Conservation (phyloP, 2,113 vertebrate species). For the Empidonax alnorum region DNA sequence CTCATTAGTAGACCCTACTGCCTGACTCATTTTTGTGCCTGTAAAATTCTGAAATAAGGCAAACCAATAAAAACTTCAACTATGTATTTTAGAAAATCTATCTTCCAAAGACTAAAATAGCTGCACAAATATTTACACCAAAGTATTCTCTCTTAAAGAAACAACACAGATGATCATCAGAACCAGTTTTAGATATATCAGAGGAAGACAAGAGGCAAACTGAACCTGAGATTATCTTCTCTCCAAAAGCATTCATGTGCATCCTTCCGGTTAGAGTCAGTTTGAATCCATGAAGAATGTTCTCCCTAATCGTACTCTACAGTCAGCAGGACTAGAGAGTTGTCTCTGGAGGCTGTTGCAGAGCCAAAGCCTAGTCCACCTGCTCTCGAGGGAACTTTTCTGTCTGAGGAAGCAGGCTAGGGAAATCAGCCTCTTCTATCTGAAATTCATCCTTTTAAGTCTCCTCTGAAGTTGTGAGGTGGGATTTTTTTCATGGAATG, state of each 20-base stretch:
- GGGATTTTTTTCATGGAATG: not conserved
- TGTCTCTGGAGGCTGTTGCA: not conserved
- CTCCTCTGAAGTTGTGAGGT: not conserved
- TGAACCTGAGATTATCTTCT: not conserved
- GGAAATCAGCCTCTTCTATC: not conserved
- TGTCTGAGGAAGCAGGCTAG: not conserved
- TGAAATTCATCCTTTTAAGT: not conserved
- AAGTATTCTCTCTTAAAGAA: not conserved
- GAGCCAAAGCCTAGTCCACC: not conserved
- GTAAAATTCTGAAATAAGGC: not conserved
- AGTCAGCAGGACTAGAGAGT: not conserved
- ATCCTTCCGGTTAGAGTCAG: not conserved
- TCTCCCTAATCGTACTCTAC: not conserved
- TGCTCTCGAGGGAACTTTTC: not conserved
- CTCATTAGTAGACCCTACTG: not conserved
- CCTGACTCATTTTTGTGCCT: not conserved
- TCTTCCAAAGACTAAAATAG: not conserved
- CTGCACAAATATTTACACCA: not conserved
- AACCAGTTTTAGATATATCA: not conserved
- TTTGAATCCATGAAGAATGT: not conserved
- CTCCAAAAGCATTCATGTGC: not conserved
- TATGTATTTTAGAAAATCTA: not conserved
- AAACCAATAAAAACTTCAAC: not conserved
- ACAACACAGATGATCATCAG: not conserved
- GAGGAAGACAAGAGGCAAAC: not conserved